phyloP scores from a whole-genome alignment of 2,888 invertebrate species.

The Craniophora ligustri region DNA sequence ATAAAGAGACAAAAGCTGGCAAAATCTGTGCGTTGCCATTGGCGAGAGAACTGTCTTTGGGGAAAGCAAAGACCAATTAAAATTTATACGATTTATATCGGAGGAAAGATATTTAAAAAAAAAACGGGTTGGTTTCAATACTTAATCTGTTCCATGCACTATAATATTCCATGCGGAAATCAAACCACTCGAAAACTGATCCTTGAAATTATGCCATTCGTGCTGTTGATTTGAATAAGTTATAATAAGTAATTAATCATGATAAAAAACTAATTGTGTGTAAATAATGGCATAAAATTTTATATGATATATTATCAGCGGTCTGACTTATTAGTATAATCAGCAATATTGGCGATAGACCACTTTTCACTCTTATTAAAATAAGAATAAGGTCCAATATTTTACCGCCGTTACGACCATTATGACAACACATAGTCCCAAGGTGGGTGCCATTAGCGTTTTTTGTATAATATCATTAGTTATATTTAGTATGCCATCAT shows the following conservation, averaged over 20 bases:
- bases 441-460: slow-evolving; percentile 45
- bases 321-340: slow-evolving; percentile 50
- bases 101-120: no score
- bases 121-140: no score
- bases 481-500: slow-evolving; percentile 23
- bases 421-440: slow-evolving; percentile 34
- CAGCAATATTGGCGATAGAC: slow-evolving; percentile 45
- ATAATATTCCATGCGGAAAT: no score
- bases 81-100: no score
- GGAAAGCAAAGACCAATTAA: no score
- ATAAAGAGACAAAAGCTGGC: no score
- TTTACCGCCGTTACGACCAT: no score
- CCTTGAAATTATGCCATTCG: slow-evolving; percentile 15
- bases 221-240: slow-evolving; percentile 26
- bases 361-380: no score
- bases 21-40: neutral
- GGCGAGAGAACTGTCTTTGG: no score
- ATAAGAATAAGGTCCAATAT: no score
- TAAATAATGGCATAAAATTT: slow-evolving; percentile 38
- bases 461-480: slow-evolving; percentile 16
- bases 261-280: slow-evolving; percentile 43
- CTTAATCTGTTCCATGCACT: no score
- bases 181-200: no score
- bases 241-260: slow-evolving; percentile 15
- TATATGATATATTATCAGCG: slow-evolving; percentile 41